Base-by-base conservation (phyloP, 2,113 vertebrate genomes). In the Stegastes partitus region DNA sequence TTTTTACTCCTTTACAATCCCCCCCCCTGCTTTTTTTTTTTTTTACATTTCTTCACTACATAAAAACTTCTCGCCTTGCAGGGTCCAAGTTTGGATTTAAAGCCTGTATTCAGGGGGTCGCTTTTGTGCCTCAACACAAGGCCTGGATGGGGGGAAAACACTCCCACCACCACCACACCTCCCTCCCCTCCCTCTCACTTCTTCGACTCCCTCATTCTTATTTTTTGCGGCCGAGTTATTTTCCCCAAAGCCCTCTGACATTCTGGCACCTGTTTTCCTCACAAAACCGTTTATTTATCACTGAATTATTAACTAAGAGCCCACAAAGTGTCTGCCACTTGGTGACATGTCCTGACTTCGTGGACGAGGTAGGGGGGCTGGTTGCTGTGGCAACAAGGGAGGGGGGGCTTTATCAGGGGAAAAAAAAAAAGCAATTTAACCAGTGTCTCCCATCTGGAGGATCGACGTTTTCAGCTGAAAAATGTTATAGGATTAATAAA, bases 261-360 rank as follows among this genome's bases (percentile, higher is more conserved):
- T 88, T 88, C 84, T 85, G 84, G 86, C 92, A 94, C 89, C 93
- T 94, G 93, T 91, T 93, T 91, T 78, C 81, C 59, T 84, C 87
- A 83, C 92, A 85, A 86, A 94, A 90, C 85, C 65, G 18, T 92
- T 92, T 90, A 94, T 95, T 94, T 95, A 90, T 92, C 89, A 70
- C 91, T 90, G 90, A 94, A 93, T 94, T 93, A 93, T 94, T 94
- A 94, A 93, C 82, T 66, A 82, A 90, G 81, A 91, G 84, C 81
- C 83, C 88, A 83, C 82, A 90, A 87, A 91, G 86, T 90, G 87
- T 86, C 89, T 89, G 89, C 77, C 90, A 79, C 87, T 91, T 69
- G 1, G 78, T 90, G 92, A 92, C 89, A 89, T 85, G 88, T 87
- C 91, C 87, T 92, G 89, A 90, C 77, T 84, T 84, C 53, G 44